Percentiles rank a stretch among this genome's conserved stretches.
These are phyloP conservation scores for Hippoglossus stenolepis DNA, from an alignment of 2,113 vertebrate genomes.

Conservation along the genomic window DNA sequence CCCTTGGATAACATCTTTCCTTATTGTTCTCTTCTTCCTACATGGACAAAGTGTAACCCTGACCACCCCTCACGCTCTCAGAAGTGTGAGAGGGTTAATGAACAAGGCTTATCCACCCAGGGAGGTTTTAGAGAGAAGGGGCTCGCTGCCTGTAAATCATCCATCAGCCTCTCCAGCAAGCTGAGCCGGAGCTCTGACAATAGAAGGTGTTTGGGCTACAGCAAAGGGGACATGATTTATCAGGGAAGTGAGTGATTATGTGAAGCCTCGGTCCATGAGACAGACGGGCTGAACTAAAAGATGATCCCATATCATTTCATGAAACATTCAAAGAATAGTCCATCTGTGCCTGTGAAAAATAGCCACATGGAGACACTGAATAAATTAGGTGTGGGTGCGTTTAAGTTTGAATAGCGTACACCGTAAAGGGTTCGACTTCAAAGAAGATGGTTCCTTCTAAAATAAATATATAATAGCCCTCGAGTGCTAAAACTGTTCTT, in stretches of 20 bases:
- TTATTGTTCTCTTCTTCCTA: slow-evolving; percentile 24
- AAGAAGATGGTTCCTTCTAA: slow-evolving; percentile 6
- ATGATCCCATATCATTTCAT: slow-evolving; percentile 68
- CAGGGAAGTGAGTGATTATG: slow-evolving; percentile 72
- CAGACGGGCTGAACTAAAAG: slow-evolving; percentile 62
- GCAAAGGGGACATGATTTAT: slow-evolving; percentile 74
- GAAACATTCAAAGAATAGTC: slow-evolving; percentile 73
- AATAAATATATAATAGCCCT: slow-evolving; percentile 21
- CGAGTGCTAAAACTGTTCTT: slow-evolving; percentile 22
- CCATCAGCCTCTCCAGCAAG: slow-evolving; percentile 53
- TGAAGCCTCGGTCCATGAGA: slow-evolving; percentile 44
- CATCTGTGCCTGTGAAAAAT: slow-evolving; percentile 54
- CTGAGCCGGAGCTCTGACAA: slow-evolving; percentile 65
- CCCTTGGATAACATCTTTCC: slow-evolving; percentile 17
- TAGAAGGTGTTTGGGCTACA: slow-evolving; percentile 71
- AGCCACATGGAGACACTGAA: slow-evolving; percentile 45
- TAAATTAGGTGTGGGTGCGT: slow-evolving; percentile 49
- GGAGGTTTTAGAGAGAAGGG: slow-evolving; percentile 54
- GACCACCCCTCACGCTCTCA: slow-evolving; percentile 18
- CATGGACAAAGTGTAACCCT: slow-evolving; percentile 30
- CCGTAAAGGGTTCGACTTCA: slow-evolving; percentile 29
- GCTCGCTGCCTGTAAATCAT: slow-evolving; percentile 66
- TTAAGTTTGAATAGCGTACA: slow-evolving; percentile 30
- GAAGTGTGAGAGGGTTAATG: slow-evolving; percentile 63
- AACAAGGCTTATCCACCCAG: slow-evolving; percentile 58